These are phyloP conservation scores for Phalacrocorax carbo DNA, from an alignment of 2,113 vertebrate species.

Conservation along the genomic window DNA sequence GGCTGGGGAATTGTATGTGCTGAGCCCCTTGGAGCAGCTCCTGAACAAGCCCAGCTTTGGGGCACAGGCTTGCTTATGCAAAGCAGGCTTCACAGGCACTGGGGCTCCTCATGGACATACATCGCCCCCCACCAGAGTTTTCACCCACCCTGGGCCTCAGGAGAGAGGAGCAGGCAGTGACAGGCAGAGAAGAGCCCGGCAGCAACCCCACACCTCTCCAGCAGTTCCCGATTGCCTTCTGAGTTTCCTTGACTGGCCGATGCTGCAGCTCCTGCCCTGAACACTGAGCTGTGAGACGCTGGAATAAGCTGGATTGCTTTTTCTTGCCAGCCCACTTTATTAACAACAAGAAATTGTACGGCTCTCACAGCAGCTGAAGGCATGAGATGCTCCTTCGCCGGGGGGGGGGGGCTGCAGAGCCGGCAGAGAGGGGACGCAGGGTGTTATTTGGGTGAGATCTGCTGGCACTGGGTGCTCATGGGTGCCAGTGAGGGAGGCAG, in stretches of 20 bases:
- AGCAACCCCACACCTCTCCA: not conserved
- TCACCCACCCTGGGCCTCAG: not conserved
- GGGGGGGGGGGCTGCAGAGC: not conserved
- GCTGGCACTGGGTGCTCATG: not conserved
- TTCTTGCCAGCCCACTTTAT: not conserved
- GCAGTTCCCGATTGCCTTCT: not conserved
- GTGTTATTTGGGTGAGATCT: not conserved
- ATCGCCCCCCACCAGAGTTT: not conserved
- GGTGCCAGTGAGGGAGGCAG: not conserved
- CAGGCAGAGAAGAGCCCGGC: not conserved
- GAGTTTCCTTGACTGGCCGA: not conserved
- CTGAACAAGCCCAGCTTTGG: not conserved
- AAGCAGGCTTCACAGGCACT: not conserved
- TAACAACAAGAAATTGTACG: not conserved
- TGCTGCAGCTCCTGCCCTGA: not conserved
- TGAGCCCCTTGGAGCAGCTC: not conserved
- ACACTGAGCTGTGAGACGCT: not conserved
- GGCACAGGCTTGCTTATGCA: not conserved
- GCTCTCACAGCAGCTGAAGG: not conserved
- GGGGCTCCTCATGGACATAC: fast-evolving
- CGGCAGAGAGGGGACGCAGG: fast-evolving
- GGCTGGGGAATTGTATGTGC: not conserved
- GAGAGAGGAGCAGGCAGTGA: not conserved
- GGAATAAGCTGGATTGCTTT: not conserved
- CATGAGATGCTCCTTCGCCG: not conserved